Base-by-base conservation (phyloP, 2,888 invertebrate species). In the Magallana nippona region DNA sequence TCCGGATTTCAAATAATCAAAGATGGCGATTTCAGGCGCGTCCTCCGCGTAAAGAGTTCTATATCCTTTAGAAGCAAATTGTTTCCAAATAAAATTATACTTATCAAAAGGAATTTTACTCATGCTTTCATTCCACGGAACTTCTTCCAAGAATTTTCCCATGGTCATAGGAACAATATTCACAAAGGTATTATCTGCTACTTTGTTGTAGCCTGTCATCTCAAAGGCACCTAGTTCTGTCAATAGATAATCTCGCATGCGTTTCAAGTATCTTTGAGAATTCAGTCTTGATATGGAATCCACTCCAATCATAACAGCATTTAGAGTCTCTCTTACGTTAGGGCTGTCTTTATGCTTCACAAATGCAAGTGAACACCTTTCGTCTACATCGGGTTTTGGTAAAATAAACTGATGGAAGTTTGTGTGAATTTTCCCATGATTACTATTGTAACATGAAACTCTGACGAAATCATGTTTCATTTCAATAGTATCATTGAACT, bases 141-240 rank as follows among this genome's bases (percentile, higher is more conserved):
- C 86, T 78, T 91, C 90, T 63, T 84, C 82, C 0, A 87, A 84
- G 79, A 87, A 90, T 79, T 89, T 89, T 10, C 91, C 91, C 3
- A 86, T 96, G 11, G 98, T 94, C 86, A 97, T 95, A 0, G 98
- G 97, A 10, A 97, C 96, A 86, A 98, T 94, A 94, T 98, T 98
- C 11, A 88, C 85, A 93, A 97, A 98, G 0, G 98, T 98, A 94
- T 98, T 98, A 94, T 98, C 98, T 3, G 96, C 98, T 11, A 98
- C 97, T 95, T 98, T 98, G 93, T 97, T 98, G 94, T 97, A 98
- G 10, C 98, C 98, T 88, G 96, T 94, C 92, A 98, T 95, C 93
- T 97, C 97, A 82, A 97, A 95, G 58, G 96, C 96, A 32, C 95
- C 95, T 86, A 97, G 94, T 32, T 96, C 95, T 27, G 95, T 94